Base-by-base conservation (phyloP, 1,140 invertebrate species). In the Thalassaphorura encarpata region DNA sequence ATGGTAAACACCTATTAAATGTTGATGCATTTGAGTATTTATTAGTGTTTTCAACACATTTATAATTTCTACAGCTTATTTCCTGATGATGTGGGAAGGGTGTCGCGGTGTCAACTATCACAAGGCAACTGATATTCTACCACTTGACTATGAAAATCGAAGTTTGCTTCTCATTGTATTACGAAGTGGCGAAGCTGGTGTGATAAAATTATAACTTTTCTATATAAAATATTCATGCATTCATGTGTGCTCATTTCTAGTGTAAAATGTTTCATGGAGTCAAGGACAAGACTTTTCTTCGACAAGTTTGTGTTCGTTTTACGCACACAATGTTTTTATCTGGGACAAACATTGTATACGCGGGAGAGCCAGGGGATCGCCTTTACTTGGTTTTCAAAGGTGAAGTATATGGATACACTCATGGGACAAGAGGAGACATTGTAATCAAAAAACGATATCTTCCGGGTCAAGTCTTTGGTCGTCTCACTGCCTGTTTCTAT, bases 371-470 rank as follows among this genome's bases (percentile, higher is more conserved):
- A 21, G 57, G 57, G 0, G 18, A 16, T 8, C 54, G 36, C 29
- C 21, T 59, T 0, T 59, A 42, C n/a, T 49, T 59, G 13, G 57
- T 59, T 6, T 54, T 42, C 46, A 54, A 45, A 40, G 57, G 57
- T 21, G 23, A 45, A 42, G 51, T 59, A 8, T 26, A 39, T 0
- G 57, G 45, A 11, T 36, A 11, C 33, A 49, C 23, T 2, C 41
- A 0, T 1, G n/a, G 8, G 6, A 16, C 3, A 1, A 11, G 21
- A 23, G 52, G 47, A 1, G 23, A 45, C 19, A 24, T 3, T 0
- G 4, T 18, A 36, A 21, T 31, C 3, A 40, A 26, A 15, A 11
- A 27, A 13, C 6, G 36, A 24, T 50, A 56, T 36, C 21, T 18
- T 13, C n/a, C 23, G 0, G 52, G 46, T 21, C 13, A 36, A 26